Evolutionary conservation across 2,797 vertebrate genomes (phyloP), one percentile per base, ranked within the genome.

Genomic region (Poecile montanus): DNA sequence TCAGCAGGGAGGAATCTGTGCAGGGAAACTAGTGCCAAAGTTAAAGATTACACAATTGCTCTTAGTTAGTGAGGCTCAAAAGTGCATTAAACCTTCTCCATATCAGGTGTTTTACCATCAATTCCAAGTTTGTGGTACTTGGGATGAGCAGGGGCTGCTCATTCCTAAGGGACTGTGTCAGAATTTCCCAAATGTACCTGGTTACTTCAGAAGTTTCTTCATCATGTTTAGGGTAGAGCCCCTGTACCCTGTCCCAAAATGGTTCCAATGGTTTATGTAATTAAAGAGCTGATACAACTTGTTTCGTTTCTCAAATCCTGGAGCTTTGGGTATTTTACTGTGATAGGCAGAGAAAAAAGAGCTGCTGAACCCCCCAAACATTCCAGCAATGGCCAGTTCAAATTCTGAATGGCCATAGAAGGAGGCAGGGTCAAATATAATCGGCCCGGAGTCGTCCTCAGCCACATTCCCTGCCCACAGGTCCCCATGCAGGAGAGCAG

Each of bases 201-300:
- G 6, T 79, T 79, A 91, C 73, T 97, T 97, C 0, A 98, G 66
- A 44, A 98, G 96, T 72, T 97, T 96, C 62, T 44, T 86, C 98
- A 98, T 97, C 71, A 96, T 40, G 23, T 96, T 95, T 85, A 98
- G 76, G 19, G 97, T 95, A 8, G 97, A 89, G 20, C 97, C 92
- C 40, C 98, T 98, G 95, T 99, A 99, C 36, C 98, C 98, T 3
- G 96, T 97, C 13, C 99, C 99, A 86, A 99, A 99, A 97, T 99
- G 99, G 95, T 99, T 99, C 99, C 99, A 99, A 97, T 99, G 99
- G 97, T 99, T 99, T 68, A 99, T 96, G 79, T 99, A 99, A 95
- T 99, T 98, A 85, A 99, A 99, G 47, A 99, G 98, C 96, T 99
- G 99, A 94, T 99, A 99, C 66, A 99, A 97, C 89, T 99, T 98